Base-by-base conservation (phyloP, 1,140 invertebrate genomes). In the Calycopis cecrops region DNA sequence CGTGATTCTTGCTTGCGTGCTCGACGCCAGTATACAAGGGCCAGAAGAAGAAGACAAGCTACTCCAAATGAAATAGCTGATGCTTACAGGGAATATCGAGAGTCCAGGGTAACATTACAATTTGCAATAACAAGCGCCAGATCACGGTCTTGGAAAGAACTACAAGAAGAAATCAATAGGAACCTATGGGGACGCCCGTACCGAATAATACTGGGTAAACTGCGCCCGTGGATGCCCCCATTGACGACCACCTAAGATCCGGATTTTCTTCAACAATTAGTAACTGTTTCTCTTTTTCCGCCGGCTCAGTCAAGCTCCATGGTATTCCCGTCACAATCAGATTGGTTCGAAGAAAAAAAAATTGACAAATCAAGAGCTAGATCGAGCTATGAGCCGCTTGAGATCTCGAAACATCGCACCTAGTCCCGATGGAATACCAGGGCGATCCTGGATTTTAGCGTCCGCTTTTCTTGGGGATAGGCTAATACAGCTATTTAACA, bases 151-250 rank as follows among this genome's bases (percentile, higher is more conserved):
- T 62, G 65, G 63, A 34, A 49, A 0, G 65, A 68, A n/a, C 57
- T 76, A 1, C 28, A 66, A 0, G 49, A 57, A 0, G 59, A 51
- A 10, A 55, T 81, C 0, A 57, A 74, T 10, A 48, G 55, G 4
- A 74, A 79, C 38, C 67, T 68, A 0, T 80, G 69, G 74, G 76
- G 71, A 0, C 63, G 62, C n/a, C 67, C 68, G 0, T 76, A 74
- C 35, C 60, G 55, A n/a, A 48, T 65, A 9, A 65, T 69, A 0
- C 59, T 68, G 21, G 55, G 48, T 0, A 64, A 66, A 12, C 40
- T 72, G 3, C 35, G 59, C 3, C 40, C 49, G 8, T 54, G 54
- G 51, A 57, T 52, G 4, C 63, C 67, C 0, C 57, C 63, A 3
- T 44, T 70, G 1, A 69, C 63, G 6, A 58, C 60, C 35, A 59